Conservation (phyloP, 2,797 vertebrate species). For the Cuniculus paca region DNA sequence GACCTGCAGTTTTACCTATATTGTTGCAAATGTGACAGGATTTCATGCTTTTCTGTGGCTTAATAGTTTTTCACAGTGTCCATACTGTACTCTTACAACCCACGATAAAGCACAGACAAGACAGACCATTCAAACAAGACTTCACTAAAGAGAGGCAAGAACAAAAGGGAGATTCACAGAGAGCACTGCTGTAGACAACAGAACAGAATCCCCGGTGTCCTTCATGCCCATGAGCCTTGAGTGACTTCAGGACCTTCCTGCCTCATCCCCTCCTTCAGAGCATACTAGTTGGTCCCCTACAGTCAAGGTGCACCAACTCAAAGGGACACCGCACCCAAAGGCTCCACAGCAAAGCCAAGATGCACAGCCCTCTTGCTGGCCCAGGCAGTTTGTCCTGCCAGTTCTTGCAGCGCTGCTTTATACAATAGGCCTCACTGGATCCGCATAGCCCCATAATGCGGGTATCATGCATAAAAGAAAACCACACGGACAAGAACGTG, state of each 20-base stretch:
- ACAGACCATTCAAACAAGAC: not conserved
- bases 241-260: not conserved
- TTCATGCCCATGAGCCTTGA: not conserved
- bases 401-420: not conserved
- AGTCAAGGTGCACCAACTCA: not conserved
- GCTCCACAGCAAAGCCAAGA: not conserved
- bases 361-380: rapidly evolving
- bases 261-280: not conserved
- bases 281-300: not conserved
- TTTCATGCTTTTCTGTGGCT: not conserved
- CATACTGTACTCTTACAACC: not conserved
- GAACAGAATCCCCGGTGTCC: not conserved
- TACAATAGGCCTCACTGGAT: not conserved
- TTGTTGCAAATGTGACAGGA: not conserved
- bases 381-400: not conserved
- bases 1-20: not conserved
- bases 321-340: not conserved
- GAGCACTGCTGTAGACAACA: not conserved
- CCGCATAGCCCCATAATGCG: not conserved
- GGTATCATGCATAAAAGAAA: not conserved
- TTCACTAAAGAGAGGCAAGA: not conserved
- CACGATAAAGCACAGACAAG: not conserved
- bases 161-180: not conserved
- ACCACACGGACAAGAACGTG: not conserved
- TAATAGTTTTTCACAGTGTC: not conserved